A percentile compares a stretch with the other conserved stretches of the same genome.
phyloP scores from a whole-genome alignment of 2,888 invertebrate genomes.

The Apotomis betuletana region DNA sequence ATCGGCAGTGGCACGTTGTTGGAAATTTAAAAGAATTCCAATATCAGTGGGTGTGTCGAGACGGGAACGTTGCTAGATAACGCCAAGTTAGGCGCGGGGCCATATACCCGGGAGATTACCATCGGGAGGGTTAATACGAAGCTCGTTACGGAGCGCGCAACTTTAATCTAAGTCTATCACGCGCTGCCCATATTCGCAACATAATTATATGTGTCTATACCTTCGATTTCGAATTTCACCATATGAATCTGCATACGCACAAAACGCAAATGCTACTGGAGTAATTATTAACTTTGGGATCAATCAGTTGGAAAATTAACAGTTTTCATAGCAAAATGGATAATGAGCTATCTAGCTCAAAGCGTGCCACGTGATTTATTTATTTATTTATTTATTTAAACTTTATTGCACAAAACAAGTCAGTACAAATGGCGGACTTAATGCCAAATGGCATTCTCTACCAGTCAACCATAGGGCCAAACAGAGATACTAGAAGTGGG shows the following conservation, averaged over 20 bases:
- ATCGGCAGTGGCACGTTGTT: conserved; percentile 60
- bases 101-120: conserved; percentile 23
- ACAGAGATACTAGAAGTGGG: too few species aligned
- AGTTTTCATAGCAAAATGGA: too few species aligned
- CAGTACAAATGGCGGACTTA: too few species aligned
- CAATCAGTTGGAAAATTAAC: too few species aligned
- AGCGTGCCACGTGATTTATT: too few species aligned
- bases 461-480: too few species aligned
- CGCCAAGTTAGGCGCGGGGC: conserved; percentile 24
- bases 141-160: conserved; percentile 17
- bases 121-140: conserved; percentile 11
- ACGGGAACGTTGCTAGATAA: conserved; percentile 37
- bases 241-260: not conserved
- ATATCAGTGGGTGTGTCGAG: conserved; percentile 65
- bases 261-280: too few species aligned
- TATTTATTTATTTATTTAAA: too few species aligned
- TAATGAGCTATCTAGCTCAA: too few species aligned
- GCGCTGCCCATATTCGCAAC: conserved; percentile 10
- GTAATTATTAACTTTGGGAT: not conserved
- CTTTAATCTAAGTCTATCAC: conserved; percentile 15
- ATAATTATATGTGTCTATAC: too few species aligned
- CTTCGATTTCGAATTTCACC: not conserved
- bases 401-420: too few species aligned
- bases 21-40: conserved; percentile 80
- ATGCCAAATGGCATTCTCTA: too few species aligned